Evolutionary conservation across 2,113 vertebrate species (phyloP), one percentile per base, ranked within the genome.

Genomic region (Trichomycterus rosablanca): DNA sequence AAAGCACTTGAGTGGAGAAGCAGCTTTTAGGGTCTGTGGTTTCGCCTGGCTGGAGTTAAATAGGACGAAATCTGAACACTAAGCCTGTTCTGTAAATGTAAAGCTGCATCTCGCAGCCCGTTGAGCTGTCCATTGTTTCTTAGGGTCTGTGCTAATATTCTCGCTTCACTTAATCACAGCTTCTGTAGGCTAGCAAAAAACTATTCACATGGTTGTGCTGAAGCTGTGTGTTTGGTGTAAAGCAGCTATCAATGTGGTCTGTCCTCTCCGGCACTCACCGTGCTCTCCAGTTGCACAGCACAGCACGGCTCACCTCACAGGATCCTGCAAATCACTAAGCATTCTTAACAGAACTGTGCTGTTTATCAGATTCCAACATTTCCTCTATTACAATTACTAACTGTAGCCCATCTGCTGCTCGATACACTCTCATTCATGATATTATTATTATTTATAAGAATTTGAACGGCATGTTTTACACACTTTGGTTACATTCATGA

Each of bases 201-300:
- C 18, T 6, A 15, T 44, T 64, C 44, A 69, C 71, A 66, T 30
- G 50, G 7, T 23, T 7, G 5, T 74, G 71, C 43, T 58, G 61
- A 78, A 80, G 51, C 42, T 73, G 59, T 34, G 53, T 49, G 48
- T 71, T 65, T 53, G 58, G 64, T 72, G 68, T 34, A 58, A 75
- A 55, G 46, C 42, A 45, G 22, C 15, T 39, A 19, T 30, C 63
- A 15, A 7, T 52, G 19, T 46, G 22, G 6, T 42, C 15, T 42
- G 15, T 58, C 4, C 7, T 23, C 18, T 28, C 42, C 12, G 14
- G 46, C 46, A 19, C 14, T 4, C 12, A 4, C 43, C 37, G n/a
- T 15, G 26, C 53, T 44, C 42, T 39, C 14, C 59, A 32, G 15
- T 7, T 42, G 15, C 16, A 9, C 18, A 43, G 45, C n/a, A 39